These are phyloP conservation scores for Neria commutata DNA, from an alignment of 2,888 invertebrate species.

Conservation along the genomic window DNA sequence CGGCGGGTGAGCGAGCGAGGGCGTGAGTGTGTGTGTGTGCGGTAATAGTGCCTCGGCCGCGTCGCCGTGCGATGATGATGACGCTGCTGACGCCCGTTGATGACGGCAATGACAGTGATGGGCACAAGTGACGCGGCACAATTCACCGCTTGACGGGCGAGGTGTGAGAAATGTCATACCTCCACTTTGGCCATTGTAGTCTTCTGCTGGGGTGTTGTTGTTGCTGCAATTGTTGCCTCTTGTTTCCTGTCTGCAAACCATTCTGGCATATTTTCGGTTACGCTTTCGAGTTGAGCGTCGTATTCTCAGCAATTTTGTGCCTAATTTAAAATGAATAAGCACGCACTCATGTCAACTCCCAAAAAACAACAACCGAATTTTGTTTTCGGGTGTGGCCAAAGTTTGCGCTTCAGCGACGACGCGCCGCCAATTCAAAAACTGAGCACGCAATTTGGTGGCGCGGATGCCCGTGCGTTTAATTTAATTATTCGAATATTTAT, in stretches of 20 bases:
- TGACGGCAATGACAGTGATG: not conserved
- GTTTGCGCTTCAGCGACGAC: not conserved
- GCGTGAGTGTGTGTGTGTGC: too few species aligned
- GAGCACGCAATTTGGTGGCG: not conserved
- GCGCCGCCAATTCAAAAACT: not conserved
- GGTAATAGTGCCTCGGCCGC: too few species aligned
- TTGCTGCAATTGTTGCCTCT: too few species aligned
- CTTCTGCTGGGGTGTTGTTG: not conserved
- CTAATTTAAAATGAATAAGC: not conserved
- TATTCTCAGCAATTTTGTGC: not conserved
- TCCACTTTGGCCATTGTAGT: too few species aligned
- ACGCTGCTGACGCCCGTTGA: not conserved
- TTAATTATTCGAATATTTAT: not conserved
- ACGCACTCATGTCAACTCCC: not conserved
- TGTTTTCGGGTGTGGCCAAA: not conserved
- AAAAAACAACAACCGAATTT: too few species aligned
- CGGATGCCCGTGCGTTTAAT: too few species aligned
- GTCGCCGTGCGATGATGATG: too few species aligned
- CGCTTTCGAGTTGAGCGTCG: not conserved
- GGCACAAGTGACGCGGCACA: slow-evolving; percentile 3
- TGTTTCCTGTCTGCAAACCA: not conserved
- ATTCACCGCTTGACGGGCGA: not conserved
- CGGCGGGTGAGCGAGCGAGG: too few species aligned
- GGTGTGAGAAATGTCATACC: not conserved
- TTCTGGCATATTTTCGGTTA: not conserved